Base-by-base conservation (phyloP, 2,888 invertebrate species). In the Watsonalla binaria region DNA sequence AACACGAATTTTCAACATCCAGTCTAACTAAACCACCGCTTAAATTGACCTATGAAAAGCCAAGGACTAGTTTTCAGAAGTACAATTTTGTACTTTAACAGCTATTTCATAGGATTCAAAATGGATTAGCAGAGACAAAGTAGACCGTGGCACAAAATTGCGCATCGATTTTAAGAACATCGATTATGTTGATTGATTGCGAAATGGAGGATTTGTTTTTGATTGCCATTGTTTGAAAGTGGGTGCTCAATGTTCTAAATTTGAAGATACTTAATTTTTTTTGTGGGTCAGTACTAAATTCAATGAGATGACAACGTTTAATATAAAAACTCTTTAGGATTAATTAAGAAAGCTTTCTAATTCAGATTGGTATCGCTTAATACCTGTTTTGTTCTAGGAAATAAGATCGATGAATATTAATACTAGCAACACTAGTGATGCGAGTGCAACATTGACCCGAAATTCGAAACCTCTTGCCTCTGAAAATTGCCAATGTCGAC, bases 1-100 rank as follows among this genome's bases (percentile, higher is more conserved):
- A 58, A 61, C 82, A 78, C 78, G 79, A 66, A 70, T 81, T 82
- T 81, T 81, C 81, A 85, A 82, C 79, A 79, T 80, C 68, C 60
- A 63, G 56, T 68, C 55, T 70, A 68, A 24, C 55, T 37, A 72
- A 75, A 67, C 67, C 62, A 58, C 68, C 57, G 53, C 53, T 55
- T 46, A 45, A 46, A 51, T 45, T 37, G 37, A 35, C 45, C 46
- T 51, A 51, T 34, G 37, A 51, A 11, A 46, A 35, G n/a, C 45
- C 45, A 45, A 45, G 45, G 45, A 45, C 45, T 13, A 37, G 9
- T 48, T 48, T n/a, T 51, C 5, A 6, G 9, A 45, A 46, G 9
- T 8, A 46, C 35, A 51, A 45, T 46, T 35, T 51, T 42, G 42
- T 35, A 46, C 46, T 46, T 46, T 46, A 51, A 34, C 14, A 6